These are phyloP conservation scores for Drosophila seguyi DNA, from an alignment of 1,140 invertebrate species.

Conservation along the genomic window DNA sequence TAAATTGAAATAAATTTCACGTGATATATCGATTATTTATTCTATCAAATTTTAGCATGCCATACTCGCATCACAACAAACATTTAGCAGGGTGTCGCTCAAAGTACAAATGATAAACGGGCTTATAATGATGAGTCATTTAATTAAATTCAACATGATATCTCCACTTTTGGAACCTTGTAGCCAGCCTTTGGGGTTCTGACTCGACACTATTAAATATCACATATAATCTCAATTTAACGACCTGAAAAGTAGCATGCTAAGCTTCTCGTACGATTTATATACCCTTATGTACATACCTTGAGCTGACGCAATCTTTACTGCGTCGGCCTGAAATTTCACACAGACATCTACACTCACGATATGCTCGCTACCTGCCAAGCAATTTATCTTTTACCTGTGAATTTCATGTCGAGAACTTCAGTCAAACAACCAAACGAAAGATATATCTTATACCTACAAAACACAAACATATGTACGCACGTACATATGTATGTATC, in stretches of 20 bases:
- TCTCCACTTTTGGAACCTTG: conserved; percentile 16
- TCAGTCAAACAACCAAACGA: conserved; percentile 30
- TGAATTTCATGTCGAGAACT: conserved; percentile 46
- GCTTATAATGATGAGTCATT: conserved; percentile 15
- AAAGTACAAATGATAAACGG: conserved; percentile 7
- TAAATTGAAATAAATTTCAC: conserved; percentile 16
- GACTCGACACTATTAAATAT: conserved; percentile 17
- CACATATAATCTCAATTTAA: conserved; percentile 13
- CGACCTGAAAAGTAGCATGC: not conserved
- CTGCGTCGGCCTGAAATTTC: conserved; percentile 32
- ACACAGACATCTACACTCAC: conserved; percentile 19
- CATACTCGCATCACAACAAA: not conserved
- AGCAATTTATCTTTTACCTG: conserved; percentile 32
- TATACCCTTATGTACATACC: conserved; percentile 10
- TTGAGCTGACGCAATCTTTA: conserved; percentile 28
- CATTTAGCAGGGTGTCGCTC: conserved; percentile 2
- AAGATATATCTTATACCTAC: conserved; percentile 1
- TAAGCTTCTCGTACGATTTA: conserved; percentile 10
- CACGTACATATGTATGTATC: conserved; percentile 1
- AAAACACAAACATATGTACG: not conserved
- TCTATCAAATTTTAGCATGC: conserved; percentile 11
- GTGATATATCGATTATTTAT: conserved; percentile 1
- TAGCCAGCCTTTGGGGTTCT: not conserved
- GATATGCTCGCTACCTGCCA: conserved; percentile 28
- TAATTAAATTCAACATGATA: conserved; percentile 33